A percentile compares a stretch with the other conserved stretches of the same genome.
These are phyloP conservation scores for Anguilla anguilla DNA, from an alignment of 2,797 vertebrate genomes.

Conservation along the genomic window DNA sequence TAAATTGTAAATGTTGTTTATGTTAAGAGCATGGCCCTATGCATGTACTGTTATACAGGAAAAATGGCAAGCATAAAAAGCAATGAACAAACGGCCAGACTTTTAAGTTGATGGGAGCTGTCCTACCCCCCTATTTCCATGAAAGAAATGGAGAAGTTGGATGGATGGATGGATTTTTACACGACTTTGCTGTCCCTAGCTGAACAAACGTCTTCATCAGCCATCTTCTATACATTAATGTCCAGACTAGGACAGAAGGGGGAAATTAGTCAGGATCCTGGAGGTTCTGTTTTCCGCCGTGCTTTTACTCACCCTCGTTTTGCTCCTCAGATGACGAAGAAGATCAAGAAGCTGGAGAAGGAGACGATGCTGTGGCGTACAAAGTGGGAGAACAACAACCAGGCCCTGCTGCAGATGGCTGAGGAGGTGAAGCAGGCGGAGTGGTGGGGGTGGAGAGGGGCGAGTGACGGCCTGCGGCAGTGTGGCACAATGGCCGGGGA, in stretches of 20 bases:
- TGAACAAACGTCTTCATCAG: not conserved
- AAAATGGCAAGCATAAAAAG: too few species aligned
- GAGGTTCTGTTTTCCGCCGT: not conserved
- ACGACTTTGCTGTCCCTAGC: not conserved
- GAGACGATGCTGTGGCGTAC: constrained; percentile 95
- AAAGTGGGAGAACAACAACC: constrained; percentile 98
- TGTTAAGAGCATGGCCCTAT: too few species aligned
- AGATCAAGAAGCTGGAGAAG: constrained; percentile 98
- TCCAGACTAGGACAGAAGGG: not conserved
- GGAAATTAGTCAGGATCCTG: not conserved
- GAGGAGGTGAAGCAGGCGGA: constrained; percentile 82
- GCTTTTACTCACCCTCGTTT: not conserved
- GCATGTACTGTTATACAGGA: too few species aligned
- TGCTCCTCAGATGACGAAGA: constrained; percentile 92
- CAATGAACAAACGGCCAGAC: too few species aligned
- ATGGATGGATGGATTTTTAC: too few species aligned
- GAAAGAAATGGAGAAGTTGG: too few species aligned
- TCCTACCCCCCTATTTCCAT: too few species aligned
- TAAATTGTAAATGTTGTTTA: too few species aligned
- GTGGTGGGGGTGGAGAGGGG: not conserved
- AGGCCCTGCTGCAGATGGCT: constrained; percentile 98
- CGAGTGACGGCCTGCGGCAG: not conserved
- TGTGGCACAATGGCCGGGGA: not conserved
- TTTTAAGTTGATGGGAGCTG: too few species aligned
- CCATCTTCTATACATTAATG: too few species aligned